Percentiles rank a stretch among this genome's conserved stretches.
phyloP scores from a whole-genome alignment of 2,113 vertebrate genomes.

The Potamarius usumacintae region DNA sequence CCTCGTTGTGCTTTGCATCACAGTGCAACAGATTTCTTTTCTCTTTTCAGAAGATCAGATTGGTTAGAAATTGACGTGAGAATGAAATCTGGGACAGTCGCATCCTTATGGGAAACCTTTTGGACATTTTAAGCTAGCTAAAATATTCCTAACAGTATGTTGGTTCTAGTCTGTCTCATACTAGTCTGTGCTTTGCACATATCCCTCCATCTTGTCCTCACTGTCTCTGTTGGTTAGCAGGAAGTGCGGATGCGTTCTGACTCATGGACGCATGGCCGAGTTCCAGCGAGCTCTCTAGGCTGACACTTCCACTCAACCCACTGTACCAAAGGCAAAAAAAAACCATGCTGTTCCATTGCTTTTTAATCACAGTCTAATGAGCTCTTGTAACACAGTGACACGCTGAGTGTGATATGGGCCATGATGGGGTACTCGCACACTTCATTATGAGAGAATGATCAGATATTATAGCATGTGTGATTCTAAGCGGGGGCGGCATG shows the following conservation, averaged over 20 bases:
- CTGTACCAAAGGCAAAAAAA: not conserved
- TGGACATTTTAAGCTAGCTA: not conserved
- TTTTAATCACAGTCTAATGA: conserved; percentile 8
- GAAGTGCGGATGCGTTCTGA: not conserved
- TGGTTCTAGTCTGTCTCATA: not conserved
- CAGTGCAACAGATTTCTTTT: not conserved
- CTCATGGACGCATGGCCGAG: not conserved
- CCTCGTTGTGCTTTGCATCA: not conserved
- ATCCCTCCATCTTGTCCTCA: not conserved
- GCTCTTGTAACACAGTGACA: not conserved
- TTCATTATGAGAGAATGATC: not conserved
- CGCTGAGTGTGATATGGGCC: not conserved
- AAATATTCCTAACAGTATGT: not conserved
- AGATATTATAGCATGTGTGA: not conserved
- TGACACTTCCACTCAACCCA: not conserved
- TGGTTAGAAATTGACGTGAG: not conserved
- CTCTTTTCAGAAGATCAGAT: not conserved
- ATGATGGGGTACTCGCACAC: not conserved
- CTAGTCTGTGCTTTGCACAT: not conserved
- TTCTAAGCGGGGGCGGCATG: not conserved
- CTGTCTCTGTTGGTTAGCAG: not conserved
- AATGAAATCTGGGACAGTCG: not conserved
- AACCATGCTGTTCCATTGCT: not conserved
- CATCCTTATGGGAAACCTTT: not conserved
- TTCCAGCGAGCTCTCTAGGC: not conserved